Evolutionary conservation across 2,888 invertebrate species (phyloP).

Genomic region (Xanthorhoe spadicearia): DNA sequence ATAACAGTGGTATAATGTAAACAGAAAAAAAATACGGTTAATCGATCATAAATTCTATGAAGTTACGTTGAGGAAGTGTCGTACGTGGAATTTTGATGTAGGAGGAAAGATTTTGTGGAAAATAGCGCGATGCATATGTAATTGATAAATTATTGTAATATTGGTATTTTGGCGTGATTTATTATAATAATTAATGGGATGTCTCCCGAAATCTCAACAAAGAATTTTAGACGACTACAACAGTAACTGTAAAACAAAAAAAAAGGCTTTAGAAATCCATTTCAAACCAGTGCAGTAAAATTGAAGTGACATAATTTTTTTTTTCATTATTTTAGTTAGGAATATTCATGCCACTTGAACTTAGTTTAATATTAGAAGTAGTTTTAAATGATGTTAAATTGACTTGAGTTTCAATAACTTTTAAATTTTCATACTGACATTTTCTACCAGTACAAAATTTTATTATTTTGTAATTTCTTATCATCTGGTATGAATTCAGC

Average conservation of each 20-base stretch:
- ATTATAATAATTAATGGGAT: too few relatives aligned
- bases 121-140: slow-evolving; percentile 97
- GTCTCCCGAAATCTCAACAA: too few relatives aligned
- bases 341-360: background rate
- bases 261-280: too few relatives aligned
- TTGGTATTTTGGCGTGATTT: too few relatives aligned
- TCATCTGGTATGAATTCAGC: slow-evolving; percentile 2
- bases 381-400: background rate
- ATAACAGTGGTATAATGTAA: too few relatives aligned
- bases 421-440: background rate
- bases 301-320: too few relatives aligned
- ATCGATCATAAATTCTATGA: slow-evolving; percentile 96
- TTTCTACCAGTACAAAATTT: background rate
- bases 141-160: background rate
- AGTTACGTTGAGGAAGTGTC: slow-evolving; percentile 97
- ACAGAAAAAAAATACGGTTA: too few relatives aligned
- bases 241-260: too few relatives aligned
- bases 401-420: background rate
- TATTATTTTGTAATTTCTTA: slow-evolving; percentile 5
- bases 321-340: background rate
- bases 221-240: too few relatives aligned
- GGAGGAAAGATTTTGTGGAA: slow-evolving; percentile 99
- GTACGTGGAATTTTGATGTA: slow-evolving; percentile 97
- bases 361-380: background rate
- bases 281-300: too few relatives aligned